A percentile compares a stretch with the other conserved stretches of the same genome.
These are phyloP conservation scores for Ditula angustiorana DNA, from an alignment of 2,888 invertebrate species.

Conservation along the genomic window DNA sequence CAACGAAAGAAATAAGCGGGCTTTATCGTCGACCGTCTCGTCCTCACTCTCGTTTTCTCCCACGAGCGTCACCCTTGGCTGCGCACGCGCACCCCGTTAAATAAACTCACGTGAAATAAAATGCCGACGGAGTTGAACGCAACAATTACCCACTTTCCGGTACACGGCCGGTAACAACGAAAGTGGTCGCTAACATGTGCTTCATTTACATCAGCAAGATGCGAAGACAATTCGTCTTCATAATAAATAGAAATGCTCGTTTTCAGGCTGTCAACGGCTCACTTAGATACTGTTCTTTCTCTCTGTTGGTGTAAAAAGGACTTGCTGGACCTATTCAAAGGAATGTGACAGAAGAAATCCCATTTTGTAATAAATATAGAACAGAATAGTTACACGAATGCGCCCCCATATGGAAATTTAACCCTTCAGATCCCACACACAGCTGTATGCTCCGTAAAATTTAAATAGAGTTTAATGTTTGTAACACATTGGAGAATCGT, in stretches of 20 bases:
- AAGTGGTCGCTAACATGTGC: conserved; percentile 54
- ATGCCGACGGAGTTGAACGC: conserved; percentile 46
- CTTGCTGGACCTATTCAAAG: too few species aligned
- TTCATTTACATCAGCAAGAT: conserved; percentile 31
- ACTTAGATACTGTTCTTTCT: neutral
- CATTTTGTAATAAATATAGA: too few species aligned
- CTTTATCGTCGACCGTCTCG: conserved; percentile 20
- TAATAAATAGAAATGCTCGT: neutral
- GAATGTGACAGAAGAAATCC: too few species aligned
- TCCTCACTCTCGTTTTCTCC: conserved; percentile 76
- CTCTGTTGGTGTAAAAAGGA: too few species aligned
- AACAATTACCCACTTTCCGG: conserved; percentile 63
- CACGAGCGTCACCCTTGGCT: conserved; percentile 72
- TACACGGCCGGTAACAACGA: conserved; percentile 50
- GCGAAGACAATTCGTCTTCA: conserved; percentile 16
- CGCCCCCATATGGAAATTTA: too few species aligned
- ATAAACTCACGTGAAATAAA: conserved; percentile 52
- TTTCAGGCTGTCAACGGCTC: conserved; percentile 16
- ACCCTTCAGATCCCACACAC: too few species aligned
- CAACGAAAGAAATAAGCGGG: conserved; percentile 2
- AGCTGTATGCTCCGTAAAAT: too few species aligned
- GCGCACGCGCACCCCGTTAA: conserved; percentile 70
- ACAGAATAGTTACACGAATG: too few species aligned
- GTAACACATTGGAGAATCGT: too few species aligned
- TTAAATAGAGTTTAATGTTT: too few species aligned